Evolutionary conservation across 2,113 vertebrate species (phyloP).

Genomic region (Poeciliopsis turrubarensis): DNA sequence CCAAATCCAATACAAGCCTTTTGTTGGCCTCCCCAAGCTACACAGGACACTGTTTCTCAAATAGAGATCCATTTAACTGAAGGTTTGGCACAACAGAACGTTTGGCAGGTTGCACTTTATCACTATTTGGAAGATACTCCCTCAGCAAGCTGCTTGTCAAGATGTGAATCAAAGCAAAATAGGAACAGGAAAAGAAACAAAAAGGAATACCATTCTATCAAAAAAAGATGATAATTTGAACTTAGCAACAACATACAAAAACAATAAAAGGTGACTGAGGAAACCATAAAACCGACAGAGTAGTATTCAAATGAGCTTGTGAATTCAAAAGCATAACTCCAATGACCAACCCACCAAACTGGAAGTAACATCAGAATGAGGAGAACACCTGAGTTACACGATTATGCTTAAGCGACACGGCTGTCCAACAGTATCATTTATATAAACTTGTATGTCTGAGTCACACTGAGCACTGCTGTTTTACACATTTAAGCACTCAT

Average conservation of each 20-base stretch:
- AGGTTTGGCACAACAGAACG: constrained; percentile 26
- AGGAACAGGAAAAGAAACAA: background rate
- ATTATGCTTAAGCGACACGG: background rate
- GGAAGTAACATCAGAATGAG: constrained; percentile 41
- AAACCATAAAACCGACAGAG: no score
- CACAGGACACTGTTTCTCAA: constrained; percentile 41
- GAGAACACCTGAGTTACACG: constrained; percentile 36
- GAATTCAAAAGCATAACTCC: constrained; percentile 31
- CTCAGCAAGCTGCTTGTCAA: background rate
- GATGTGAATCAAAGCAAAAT: background rate
- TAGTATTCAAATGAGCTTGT: background rate
- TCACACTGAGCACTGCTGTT: background rate
- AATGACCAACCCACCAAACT: constrained; percentile 28
- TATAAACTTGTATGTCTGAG: background rate
- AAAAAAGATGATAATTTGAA: background rate
- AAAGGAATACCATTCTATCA: background rate
- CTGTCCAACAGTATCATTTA: background rate
- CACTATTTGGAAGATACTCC: constrained; percentile 18
- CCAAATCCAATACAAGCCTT: constrained; percentile 34
- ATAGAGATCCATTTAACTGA: constrained; percentile 64
- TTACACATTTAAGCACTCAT: no score
- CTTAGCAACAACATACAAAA: background rate
- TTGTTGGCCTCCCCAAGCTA: constrained; percentile 6
- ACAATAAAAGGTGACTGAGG: no score
- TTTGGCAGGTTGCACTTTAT: constrained; percentile 26